phyloP scores from a whole-genome alignment of 1,140 invertebrate genomes.

The Heliconius eleuchia region DNA sequence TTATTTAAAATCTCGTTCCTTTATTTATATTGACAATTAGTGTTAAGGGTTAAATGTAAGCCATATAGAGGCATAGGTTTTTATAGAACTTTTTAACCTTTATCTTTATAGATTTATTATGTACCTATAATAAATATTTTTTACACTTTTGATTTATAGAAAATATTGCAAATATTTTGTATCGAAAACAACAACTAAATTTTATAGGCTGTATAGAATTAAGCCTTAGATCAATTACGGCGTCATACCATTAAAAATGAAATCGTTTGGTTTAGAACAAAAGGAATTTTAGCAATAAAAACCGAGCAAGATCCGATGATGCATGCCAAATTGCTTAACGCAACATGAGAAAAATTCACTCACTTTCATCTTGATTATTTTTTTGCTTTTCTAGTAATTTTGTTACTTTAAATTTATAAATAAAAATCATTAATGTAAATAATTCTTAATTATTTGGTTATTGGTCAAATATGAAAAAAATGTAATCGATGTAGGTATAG shows the following conservation, averaged over 20 bases:
- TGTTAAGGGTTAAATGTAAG: background rate
- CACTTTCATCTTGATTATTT: constrained; percentile 47
- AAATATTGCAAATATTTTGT: no score
- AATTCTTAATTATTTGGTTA: no score
- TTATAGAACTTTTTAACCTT: no score
- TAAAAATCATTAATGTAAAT: no score
- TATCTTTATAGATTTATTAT: no score
- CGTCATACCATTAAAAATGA: background rate
- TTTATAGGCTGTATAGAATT: background rate
- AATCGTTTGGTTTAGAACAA: background rate
- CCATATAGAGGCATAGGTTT: no score
- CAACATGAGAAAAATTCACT: constrained; percentile 46
- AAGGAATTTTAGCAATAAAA: constrained; percentile 42
- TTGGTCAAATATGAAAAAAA: no score
- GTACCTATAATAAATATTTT: no score
- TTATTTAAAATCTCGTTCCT: background rate
- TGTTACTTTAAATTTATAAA: background rate
- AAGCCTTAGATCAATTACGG: background rate
- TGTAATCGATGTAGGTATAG: no score
- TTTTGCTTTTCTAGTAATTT: constrained; percentile 1
- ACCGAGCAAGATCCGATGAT: constrained; percentile 48
- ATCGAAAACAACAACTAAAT: no score
- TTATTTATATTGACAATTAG: background rate
- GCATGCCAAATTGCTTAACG: constrained; percentile 56
- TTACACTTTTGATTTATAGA: no score